Conservation (phyloP, 2,888 invertebrate species). For the Masnerella sp. region DNA sequence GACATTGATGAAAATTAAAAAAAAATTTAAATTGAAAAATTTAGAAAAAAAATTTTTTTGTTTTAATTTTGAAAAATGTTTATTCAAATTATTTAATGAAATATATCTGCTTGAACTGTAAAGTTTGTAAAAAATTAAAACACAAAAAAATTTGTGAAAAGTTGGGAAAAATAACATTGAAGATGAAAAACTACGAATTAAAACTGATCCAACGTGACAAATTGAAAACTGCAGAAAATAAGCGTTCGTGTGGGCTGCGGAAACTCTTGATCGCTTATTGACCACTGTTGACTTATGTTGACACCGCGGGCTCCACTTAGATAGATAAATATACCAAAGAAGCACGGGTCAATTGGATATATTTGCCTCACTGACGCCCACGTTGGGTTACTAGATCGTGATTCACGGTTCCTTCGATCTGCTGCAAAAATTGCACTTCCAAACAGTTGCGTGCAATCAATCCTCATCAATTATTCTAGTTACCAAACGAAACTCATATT, state of each 20-base stretch:
- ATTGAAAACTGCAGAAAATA: conserved; percentile 55
- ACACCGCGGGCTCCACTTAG: conserved; percentile 77
- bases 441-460: too few species aligned
- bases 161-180: conserved; percentile 18
- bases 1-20: too few species aligned
- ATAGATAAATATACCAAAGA: conserved; percentile 74
- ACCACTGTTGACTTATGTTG: conserved; percentile 78
- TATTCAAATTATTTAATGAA: too few species aligned
- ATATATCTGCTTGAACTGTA: too few species aligned
- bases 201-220: conserved; percentile 27
- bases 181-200: conserved; percentile 22
- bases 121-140: too few species aligned
- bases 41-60: too few species aligned
- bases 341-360: conserved; percentile 74
- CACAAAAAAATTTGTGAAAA: too few species aligned
- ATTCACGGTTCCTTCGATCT: conserved; percentile 55
- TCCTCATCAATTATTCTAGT: too few species aligned
- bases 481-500: too few species aligned
- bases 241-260: conserved; percentile 72
- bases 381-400: conserved; percentile 62
- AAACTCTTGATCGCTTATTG: conserved; percentile 76
- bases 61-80: too few species aligned
- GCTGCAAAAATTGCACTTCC: too few species aligned
- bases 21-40: too few species aligned
- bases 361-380: conserved; percentile 72